Evolutionary conservation across 2,113 vertebrate species (phyloP), one percentile per base, ranked within the genome.

Genomic region (Prietella phreatophila): DNA sequence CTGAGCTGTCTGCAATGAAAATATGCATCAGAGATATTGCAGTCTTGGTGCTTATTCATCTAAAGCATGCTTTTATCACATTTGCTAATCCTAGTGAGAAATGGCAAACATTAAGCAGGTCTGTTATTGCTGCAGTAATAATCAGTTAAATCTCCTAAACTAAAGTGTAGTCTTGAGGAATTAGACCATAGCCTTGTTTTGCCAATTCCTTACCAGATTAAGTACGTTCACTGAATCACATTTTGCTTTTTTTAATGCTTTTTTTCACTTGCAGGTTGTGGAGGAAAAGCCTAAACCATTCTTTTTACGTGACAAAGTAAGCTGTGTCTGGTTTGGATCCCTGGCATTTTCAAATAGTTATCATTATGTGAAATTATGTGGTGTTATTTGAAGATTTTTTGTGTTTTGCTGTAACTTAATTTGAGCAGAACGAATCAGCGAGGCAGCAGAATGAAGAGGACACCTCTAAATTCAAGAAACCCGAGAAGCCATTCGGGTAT

Each of bases 401-500:
- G 25, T 58, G 14, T 83, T 67, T 83, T 60, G 30, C n/a, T 82
- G 27, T 82, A 56, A 82, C 88, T 90, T 2, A 71, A 83, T 89
- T 7, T n/a, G 58, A 96, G 90, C 95, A 93, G 91, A 97, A 97
- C 89, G 90, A 92, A 83, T 82, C 87, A 30, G 96, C 69, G 63
- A 93, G 94, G 67, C 90, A 96, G 4, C 96, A 96, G 92, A 98
- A 97, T 0, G 96, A 95, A 90, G 93, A 91, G 58, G 96, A 97
- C 81, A 91, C 94, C 73, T 78, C 93, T 47, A 98, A 97, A 91
- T 95, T 97, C 6, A 98, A 96, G 93, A 96, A 97, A 89, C 90
- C 94, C 0, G 97, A 98, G 89, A 97, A 96, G 89, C 92, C 93
- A 76, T 93, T 95, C 88, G 96, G 97, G 98, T 99, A 91, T 90